phyloP scores from a whole-genome alignment of 2,113 vertebrate species.

The Sinosuthora webbiana region DNA sequence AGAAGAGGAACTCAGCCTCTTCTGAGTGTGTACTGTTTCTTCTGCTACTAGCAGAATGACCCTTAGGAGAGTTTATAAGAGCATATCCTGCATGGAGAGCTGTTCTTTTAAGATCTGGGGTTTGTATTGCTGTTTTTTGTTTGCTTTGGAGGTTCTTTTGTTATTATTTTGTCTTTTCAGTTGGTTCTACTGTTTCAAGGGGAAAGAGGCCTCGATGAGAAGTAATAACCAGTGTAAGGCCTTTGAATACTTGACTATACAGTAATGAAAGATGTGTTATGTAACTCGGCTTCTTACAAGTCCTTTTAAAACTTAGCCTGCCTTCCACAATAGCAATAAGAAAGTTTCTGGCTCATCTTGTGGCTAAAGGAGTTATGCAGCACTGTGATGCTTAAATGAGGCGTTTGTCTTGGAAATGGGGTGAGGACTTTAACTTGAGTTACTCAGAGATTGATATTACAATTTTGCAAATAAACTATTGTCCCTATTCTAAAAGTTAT shows the following conservation, averaged over 20 bases:
- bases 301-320: background rate
- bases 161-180: background rate
- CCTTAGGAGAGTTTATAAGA: background rate
- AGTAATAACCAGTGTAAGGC: background rate
- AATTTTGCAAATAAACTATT: background rate
- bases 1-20: background rate
- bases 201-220: background rate
- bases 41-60: background rate
- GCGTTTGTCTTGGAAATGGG: background rate
- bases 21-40: background rate
- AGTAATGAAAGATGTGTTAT: background rate
- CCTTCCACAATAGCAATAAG: background rate
- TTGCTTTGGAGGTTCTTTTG: background rate
- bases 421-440: background rate
- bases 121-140: accelerated
- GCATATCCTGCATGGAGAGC: background rate
- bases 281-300: background rate
- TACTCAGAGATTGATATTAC: background rate
- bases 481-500: background rate
- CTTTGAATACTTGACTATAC: background rate
- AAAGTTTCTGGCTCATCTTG: background rate
- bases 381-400: background rate
- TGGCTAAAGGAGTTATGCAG: background rate
- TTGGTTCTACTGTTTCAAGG: background rate
- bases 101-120: background rate